Base-by-base conservation (phyloP, 2,113 vertebrate genomes). In the Turnix velox region DNA sequence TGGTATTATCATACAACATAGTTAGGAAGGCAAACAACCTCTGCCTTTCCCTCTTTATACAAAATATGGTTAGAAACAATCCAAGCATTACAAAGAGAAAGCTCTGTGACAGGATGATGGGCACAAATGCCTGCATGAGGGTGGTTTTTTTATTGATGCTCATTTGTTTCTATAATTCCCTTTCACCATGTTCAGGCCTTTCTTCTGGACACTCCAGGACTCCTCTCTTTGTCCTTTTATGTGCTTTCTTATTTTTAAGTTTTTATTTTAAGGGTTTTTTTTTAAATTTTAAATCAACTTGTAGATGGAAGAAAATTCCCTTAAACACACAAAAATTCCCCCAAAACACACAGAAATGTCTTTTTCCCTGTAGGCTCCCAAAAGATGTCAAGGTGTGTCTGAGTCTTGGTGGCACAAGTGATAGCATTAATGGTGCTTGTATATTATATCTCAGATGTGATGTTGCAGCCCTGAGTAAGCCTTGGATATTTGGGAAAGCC, bases 41-140 rank as follows among this genome's bases (percentile, higher is more conserved):
- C 1, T 1, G 18, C n/a, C 40, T 85, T 69, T 57, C 42, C 15
- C 9, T 66, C 25, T 73, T 66, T 20, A 15, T 42, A 45, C 33
- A 49, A 69, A 57, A 54, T 69, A 22, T 6, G 7, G 11, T 63
- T 90, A 65, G 48, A 72, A 79, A 31, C 40, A 69, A 37, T 23
- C 49, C 35, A 10, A 57, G 28, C 17, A 13, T 30, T 52, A 55
- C 48, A 58, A 73, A 80, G 15, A 20, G 42, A 51, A 61, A 19
- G 25, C 0, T 0, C n/a, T 61, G 49, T 45, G 23, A 45, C 58
- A 39, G 1, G 4, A 14, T 10, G 15, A 19, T 54, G 43, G 62
- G 24, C 13, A 25, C 43, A 68, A 54, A 37, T 40, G 49, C n/a
- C 48, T 78, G 35, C 24, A 42, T 39, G 39, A 71, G 16, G 10